A percentile compares a stretch with the other conserved stretches of the same genome.
Conservation (phyloP, 2,888 invertebrate genomes). For the Uropetala carovei region DNA sequence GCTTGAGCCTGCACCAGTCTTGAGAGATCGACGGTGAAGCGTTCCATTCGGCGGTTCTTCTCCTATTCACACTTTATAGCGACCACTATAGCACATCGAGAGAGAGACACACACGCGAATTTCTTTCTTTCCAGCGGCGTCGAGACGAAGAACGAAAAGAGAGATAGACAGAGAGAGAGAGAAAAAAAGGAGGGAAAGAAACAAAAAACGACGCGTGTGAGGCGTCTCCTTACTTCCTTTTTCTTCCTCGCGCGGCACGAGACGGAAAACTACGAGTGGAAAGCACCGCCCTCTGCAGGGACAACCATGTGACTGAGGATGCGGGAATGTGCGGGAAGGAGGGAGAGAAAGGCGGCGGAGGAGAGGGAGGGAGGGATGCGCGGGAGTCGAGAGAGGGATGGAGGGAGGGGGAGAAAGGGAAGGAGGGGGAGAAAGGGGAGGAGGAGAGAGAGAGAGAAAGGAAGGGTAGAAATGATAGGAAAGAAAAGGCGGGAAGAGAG, state of each 20-base stretch:
- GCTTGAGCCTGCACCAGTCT: constrained; percentile 58
- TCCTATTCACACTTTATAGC: not conserved
- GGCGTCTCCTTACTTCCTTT: too few relatives aligned
- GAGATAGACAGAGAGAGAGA: too few relatives aligned
- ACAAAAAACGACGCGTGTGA: too few relatives aligned
- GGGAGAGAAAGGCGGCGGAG: not conserved
- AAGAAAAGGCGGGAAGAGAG: constrained; percentile 27
- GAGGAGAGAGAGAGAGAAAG: too few relatives aligned
- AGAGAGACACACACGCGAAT: not conserved
- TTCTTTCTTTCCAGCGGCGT: too few relatives aligned
- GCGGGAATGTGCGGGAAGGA: not conserved
- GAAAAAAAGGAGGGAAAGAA: too few relatives aligned
- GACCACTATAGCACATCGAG: not conserved
- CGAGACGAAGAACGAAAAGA: too few relatives aligned
- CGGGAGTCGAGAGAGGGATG: constrained; percentile 3
- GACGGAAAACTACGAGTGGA: not conserved
- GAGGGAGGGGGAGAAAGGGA: not conserved
- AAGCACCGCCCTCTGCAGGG: not conserved
- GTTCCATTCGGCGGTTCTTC: constrained; percentile 25
- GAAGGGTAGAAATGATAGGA: too few relatives aligned
- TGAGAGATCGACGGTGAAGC: constrained; percentile 53
- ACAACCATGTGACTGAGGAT: constrained; percentile 8
- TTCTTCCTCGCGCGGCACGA: constrained; percentile 2
- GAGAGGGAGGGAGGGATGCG: not conserved
- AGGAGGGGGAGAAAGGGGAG: not conserved